These are phyloP conservation scores for Drosophila saltans DNA, from an alignment of 1,140 invertebrate species.

Conservation along the genomic window DNA sequence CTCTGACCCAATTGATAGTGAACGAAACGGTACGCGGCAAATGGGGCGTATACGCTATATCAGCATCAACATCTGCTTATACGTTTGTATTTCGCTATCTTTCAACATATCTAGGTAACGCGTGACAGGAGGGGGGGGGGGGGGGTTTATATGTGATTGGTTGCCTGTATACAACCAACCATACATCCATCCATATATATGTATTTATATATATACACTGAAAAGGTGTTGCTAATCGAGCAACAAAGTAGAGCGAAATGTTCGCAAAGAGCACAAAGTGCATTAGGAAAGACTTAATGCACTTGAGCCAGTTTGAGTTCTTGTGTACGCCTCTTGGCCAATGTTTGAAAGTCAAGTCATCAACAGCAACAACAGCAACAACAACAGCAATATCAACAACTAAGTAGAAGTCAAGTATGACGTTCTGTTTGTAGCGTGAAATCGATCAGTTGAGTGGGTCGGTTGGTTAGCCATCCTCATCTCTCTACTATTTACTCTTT, in stretches of 20 bases:
- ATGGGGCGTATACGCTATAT: conserved; percentile 19
- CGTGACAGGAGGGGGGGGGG: neutral
- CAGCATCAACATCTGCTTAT: neutral
- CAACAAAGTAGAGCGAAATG: conserved; percentile 47
- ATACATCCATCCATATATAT: neutral
- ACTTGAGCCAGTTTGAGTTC: conserved; percentile 28
- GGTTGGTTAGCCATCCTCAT: conserved; percentile 16
- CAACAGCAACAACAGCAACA: conserved; percentile 32
- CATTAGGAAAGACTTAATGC: conserved; percentile 39
- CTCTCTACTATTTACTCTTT: neutral
- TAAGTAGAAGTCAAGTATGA: conserved; percentile 42
- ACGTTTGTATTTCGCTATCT: neutral
- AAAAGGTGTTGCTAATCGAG: conserved; percentile 54
- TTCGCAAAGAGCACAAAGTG: conserved; percentile 23
- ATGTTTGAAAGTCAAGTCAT: conserved; percentile 58
- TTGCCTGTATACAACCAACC: neutral
- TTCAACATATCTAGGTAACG: too few species aligned
- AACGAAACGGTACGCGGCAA: conserved; percentile 9
- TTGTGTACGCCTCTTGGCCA: conserved; percentile 26
- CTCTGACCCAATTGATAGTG: conserved; percentile 16
- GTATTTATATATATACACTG: neutral
- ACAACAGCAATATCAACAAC: conserved; percentile 19
- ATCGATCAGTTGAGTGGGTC: conserved; percentile 65
- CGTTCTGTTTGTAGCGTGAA: conserved; percentile 57
- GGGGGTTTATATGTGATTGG: neutral